A percentile compares a stretch with the other conserved stretches of the same genome.
Conservation (phyloP, 2,888 invertebrate genomes). For the Rhamphomyia laevipes region DNA sequence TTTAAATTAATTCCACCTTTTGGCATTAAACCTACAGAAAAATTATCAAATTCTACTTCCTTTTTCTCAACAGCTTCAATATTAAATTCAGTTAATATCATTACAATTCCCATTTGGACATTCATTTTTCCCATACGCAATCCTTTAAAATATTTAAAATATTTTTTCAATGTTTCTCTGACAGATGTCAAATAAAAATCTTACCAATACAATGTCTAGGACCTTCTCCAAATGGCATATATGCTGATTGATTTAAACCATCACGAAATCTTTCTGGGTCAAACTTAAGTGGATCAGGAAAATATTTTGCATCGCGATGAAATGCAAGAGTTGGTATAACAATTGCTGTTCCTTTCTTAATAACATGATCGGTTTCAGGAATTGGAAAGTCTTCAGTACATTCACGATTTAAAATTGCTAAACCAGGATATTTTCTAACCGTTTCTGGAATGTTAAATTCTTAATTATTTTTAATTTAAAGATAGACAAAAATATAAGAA, state of each 20-base stretch:
- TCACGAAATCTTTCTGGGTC: slow-evolving; percentile 36
- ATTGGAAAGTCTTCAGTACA: slow-evolving; percentile 33
- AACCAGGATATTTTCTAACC: slow-evolving; percentile 37
- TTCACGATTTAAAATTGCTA: slow-evolving; percentile 33
- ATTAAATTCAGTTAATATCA: slow-evolving; percentile 25
- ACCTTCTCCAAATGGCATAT: slow-evolving; percentile 35
- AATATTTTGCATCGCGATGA: slow-evolving; percentile 36
- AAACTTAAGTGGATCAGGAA: slow-evolving; percentile 35
- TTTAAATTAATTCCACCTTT: slow-evolving; percentile 27
- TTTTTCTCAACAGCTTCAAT: slow-evolving; percentile 20
- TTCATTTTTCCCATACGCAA: slow-evolving; percentile 30
- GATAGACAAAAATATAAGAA: slow-evolving; percentile 1
- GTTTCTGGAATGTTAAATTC: slow-evolving; percentile 23
- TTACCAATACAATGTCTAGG: slow-evolving; percentile 35
- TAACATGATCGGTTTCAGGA: slow-evolving; percentile 26
- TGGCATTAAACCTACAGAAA: slow-evolving; percentile 24
- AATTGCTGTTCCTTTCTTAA: slow-evolving; percentile 32
- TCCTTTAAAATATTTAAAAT: slow-evolving; percentile 16
- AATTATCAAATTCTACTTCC: slow-evolving; percentile 27
- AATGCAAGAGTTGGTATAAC: slow-evolving; percentile 34
- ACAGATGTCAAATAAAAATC: not conserved
- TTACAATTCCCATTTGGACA: slow-evolving; percentile 28
- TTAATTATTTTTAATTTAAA: not conserved
- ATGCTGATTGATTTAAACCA: slow-evolving; percentile 24
- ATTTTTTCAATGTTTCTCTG: not conserved